Percentiles rank a stretch among this genome's conserved stretches.
Conservation (phyloP, 2,797 vertebrate species). For the Xerus rutilus region DNA sequence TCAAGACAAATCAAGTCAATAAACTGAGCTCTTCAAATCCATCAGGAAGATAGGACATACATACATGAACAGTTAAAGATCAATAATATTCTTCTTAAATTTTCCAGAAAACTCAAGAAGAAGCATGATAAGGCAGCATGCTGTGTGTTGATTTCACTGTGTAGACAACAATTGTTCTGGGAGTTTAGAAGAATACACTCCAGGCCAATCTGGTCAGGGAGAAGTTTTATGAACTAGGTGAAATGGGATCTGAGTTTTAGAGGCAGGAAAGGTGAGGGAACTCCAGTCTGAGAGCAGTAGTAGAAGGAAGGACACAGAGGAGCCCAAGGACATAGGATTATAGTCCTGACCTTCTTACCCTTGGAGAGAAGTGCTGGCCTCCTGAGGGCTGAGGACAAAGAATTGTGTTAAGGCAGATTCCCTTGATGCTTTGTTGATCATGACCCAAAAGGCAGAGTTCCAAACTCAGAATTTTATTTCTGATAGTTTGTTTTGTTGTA, state of each 20-base stretch:
- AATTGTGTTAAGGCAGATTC: neutral
- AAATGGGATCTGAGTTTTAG: neutral
- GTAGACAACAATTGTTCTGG: no score
- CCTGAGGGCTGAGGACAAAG: neutral
- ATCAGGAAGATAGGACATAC: fast-evolving
- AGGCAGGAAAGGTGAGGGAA: neutral
- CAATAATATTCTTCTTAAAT: neutral
- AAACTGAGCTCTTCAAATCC: no score
- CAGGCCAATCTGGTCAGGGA: no score
- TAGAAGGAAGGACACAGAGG: neutral
- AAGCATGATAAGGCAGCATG: neutral
- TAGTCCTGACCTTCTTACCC: neutral
- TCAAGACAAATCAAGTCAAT: neutral
- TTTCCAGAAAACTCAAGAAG: neutral
- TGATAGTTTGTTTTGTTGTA: neutral
- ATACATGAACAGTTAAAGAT: neutral
- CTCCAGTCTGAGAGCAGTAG: no score
- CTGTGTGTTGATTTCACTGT: fast-evolving
- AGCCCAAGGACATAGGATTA: neutral
- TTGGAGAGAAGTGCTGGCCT: neutral
- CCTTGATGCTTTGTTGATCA: neutral
- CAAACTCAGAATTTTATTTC: neutral
- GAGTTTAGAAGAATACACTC: neutral
- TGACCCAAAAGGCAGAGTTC: neutral
- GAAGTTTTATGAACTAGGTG: neutral